phyloP scores from a whole-genome alignment of 2,797 vertebrate genomes.

The Antrozous pallidus region DNA sequence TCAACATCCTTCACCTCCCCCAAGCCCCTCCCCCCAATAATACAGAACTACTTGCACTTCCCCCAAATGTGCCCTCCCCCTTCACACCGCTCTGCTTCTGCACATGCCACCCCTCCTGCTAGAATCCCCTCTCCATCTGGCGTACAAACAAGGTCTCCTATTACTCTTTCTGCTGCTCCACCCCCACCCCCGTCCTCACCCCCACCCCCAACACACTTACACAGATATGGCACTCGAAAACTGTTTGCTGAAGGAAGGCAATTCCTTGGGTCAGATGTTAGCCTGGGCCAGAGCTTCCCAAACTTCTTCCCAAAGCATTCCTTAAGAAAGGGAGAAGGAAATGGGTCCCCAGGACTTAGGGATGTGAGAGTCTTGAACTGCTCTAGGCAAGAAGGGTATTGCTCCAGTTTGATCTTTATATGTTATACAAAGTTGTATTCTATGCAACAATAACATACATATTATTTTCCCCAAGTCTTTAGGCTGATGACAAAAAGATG shows the following conservation, averaged over 20 bases:
- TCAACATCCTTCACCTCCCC: background rate
- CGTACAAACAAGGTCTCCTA: constrained; percentile 19
- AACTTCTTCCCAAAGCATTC: background rate
- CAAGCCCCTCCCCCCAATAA: background rate
- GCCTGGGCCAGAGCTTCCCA: background rate
- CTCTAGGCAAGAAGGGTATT: background rate
- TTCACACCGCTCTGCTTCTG: background rate
- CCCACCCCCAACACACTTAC: background rate
- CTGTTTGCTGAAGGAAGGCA: background rate
- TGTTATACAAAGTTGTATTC: background rate
- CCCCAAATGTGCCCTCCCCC: background rate
- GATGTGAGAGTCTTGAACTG: background rate
- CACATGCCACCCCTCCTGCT: background rate
- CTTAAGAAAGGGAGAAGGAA: constrained; percentile 10
- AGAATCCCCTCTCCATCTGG: constrained; percentile 60
- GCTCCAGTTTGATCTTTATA: background rate
- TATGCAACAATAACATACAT: background rate
- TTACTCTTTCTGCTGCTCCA: background rate
- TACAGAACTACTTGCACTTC: background rate
- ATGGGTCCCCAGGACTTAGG: background rate
- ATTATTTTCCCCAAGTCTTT: constrained; percentile 27
- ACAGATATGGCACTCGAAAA: background rate
- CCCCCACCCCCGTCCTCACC: background rate
- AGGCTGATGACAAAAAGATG: background rate
- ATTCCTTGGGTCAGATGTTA: background rate